Evolutionary conservation across 2,797 vertebrate genomes (phyloP).

Genomic region (Tadarida brasiliensis): DNA sequence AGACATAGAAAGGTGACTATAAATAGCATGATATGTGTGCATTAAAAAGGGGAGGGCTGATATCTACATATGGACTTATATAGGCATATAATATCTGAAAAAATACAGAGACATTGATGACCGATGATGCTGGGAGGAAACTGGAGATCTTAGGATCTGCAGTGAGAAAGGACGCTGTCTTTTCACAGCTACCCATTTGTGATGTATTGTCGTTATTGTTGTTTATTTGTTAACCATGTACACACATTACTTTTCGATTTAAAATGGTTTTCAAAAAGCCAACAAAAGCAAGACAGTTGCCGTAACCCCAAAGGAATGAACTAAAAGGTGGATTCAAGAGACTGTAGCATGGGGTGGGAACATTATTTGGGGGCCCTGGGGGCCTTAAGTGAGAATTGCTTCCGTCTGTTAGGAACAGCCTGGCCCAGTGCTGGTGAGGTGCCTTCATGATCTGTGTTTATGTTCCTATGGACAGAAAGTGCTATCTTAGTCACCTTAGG

Average conservation of each 20-base stretch:
- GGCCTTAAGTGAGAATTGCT: neutral
- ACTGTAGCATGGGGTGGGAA: neutral
- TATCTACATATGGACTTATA: neutral
- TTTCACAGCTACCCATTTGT: neutral
- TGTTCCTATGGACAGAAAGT: neutral
- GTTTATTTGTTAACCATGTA: neutral
- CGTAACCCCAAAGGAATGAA: neutral
- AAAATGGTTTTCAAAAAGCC: neutral
- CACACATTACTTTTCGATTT: neutral
- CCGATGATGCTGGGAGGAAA: neutral
- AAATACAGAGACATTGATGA: neutral
- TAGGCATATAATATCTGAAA: neutral
- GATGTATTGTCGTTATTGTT: neutral
- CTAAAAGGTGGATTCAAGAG: neutral
- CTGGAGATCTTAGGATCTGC: neutral
- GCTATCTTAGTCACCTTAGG: neutral
- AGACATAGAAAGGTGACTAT: neutral
- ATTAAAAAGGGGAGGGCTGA: neutral
- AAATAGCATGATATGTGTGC: neutral
- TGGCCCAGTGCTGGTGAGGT: neutral
- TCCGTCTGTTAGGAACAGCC: neutral
- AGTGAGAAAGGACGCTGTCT: neutral
- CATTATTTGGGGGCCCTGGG: neutral
- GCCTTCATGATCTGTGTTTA: neutral
- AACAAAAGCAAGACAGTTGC: neutral